Evolutionary conservation across 1,140 invertebrate species (phyloP).

Genomic region (Fopius arisanus): DNA sequence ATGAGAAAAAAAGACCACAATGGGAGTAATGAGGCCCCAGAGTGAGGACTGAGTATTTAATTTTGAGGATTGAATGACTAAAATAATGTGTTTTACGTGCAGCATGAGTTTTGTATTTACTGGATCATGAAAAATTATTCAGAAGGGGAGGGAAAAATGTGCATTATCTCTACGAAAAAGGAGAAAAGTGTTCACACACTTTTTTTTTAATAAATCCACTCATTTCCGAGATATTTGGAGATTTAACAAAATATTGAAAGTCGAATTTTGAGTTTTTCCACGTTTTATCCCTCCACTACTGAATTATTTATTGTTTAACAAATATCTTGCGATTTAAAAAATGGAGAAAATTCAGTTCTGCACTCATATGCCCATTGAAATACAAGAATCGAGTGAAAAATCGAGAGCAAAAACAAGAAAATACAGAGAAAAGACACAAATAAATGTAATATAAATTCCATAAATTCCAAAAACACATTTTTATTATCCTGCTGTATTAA

Average conservation of each 20-base stretch:
- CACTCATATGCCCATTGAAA: neutral
- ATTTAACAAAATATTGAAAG: neutral
- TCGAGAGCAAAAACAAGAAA: slow-evolving; percentile 23
- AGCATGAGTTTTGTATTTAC: too few relatives aligned
- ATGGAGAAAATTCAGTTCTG: neutral
- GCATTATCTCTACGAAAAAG: too few relatives aligned
- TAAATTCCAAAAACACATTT: slow-evolving; percentile 34
- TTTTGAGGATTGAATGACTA: neutral
- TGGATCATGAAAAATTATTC: too few relatives aligned
- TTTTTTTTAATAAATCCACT: too few relatives aligned
- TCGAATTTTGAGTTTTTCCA: neutral
- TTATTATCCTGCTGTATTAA: slow-evolving; percentile 3
- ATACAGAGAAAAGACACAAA: slow-evolving; percentile 51
- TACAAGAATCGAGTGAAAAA: slow-evolving; percentile 12
- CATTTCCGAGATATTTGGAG: too few relatives aligned
- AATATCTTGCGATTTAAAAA: neutral
- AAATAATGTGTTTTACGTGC: too few relatives aligned
- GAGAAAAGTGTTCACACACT: too few relatives aligned
- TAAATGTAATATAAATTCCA: slow-evolving; percentile 65
- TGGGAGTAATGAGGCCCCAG: neutral
- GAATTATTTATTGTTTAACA: neutral
- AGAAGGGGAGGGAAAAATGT: too few relatives aligned
- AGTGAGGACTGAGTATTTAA: neutral
- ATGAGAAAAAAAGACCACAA: neutral
- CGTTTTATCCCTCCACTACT: neutral